Evolutionary conservation across 2,888 invertebrate genomes (phyloP).

Genomic region (Amphiduros pacificus): DNA sequence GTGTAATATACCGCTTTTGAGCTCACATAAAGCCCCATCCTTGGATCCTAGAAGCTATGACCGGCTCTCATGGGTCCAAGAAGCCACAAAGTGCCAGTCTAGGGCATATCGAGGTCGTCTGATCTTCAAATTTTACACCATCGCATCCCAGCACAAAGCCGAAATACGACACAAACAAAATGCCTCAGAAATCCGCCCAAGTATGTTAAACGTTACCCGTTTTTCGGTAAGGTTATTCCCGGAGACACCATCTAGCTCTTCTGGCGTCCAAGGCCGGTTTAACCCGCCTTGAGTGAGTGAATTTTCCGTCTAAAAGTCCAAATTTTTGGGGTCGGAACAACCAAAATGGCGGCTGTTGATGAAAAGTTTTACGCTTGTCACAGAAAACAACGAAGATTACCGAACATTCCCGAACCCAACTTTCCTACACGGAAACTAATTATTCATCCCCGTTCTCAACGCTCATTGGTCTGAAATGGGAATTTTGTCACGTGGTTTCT

Average conservation of each 20-base stretch:
- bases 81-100: constrained; percentile 17
- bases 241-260: constrained; percentile 26
- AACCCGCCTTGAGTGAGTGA: constrained; percentile 4
- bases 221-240: constrained; percentile 27
- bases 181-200: constrained; percentile 36
- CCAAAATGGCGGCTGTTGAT: constrained; percentile 95
- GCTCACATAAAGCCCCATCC: constrained; percentile 4
- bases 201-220: constrained; percentile 15
- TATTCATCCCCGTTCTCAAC: constrained; percentile 38
- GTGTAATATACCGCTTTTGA: too few species aligned
- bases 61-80: constrained; percentile 5
- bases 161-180: constrained; percentile 28
- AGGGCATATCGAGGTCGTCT: constrained; percentile 18
- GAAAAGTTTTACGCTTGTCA: constrained; percentile 95
- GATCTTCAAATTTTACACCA: constrained; percentile 19
- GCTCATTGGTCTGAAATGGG: constrained; percentile 22
- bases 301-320: constrained; percentile 62
- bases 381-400: constrained; percentile 66
- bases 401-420: constrained; percentile 54
- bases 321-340: constrained; percentile 78
- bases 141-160: constrained; percentile 27
- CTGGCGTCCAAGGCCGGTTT: constrained; percentile 7
- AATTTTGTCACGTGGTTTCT: constrained; percentile 19
- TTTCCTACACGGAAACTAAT: constrained; percentile 44
- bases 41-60: too few species aligned